Conservation (phyloP, 2,888 invertebrate species). For the Cheilosia urbana region DNA sequence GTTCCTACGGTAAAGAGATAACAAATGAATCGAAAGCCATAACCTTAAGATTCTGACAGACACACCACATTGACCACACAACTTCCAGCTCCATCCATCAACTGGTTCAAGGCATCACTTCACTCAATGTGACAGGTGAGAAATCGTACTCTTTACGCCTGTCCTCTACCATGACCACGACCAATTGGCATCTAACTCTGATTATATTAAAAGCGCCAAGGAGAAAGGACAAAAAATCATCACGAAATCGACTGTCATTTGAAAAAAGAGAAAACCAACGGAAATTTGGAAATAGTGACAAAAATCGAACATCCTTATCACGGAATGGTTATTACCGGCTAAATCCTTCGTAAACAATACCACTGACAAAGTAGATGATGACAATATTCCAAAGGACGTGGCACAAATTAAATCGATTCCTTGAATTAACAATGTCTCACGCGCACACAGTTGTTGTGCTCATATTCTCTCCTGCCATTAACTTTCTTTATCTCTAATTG, state of each 20-base stretch:
- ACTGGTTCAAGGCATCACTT: neutral
- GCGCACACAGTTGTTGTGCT: conserved; percentile 15
- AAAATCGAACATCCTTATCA: conserved; percentile 45
- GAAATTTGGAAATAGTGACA: conserved; percentile 14
- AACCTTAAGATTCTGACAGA: no score
- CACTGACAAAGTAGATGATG: conserved; percentile 42
- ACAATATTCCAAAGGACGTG: neutral
- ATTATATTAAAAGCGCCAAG: conserved; percentile 1
- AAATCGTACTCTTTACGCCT: neutral
- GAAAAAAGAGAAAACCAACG: neutral
- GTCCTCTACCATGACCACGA: neutral
- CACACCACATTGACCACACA: no score
- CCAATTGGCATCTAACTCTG: conserved; percentile 8
- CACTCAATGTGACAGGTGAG: conserved; percentile 7
- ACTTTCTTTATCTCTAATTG: conserved; percentile 71
- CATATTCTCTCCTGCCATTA: conserved; percentile 42
- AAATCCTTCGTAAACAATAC: conserved; percentile 55
- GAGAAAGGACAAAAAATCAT: neutral
- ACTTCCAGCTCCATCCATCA: no score
- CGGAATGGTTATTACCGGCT: conserved; percentile 36
- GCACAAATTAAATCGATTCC: conserved; percentile 51
- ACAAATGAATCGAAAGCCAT: no score
- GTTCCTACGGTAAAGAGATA: no score
- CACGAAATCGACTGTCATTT: neutral
- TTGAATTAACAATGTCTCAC: conserved; percentile 1